phyloP scores from a whole-genome alignment of 2,797 vertebrate genomes.

The Danio aesculapii region DNA sequence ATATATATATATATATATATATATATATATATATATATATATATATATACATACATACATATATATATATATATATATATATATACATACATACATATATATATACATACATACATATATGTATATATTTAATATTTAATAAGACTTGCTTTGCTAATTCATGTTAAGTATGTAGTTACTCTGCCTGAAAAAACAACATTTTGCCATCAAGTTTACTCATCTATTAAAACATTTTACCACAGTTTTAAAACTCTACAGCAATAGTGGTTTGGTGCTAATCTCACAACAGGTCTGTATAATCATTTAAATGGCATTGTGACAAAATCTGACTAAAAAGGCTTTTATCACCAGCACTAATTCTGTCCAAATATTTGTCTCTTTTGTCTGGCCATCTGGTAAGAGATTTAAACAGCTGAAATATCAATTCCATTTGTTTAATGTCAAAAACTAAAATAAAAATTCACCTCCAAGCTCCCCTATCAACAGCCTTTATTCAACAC shows the following conservation, averaged over 20 bases:
- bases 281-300: constrained; percentile 14
- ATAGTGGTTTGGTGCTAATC: background rate
- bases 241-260: background rate
- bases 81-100: no score
- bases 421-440: background rate
- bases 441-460: background rate
- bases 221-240: background rate
- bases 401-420: background rate
- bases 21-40: no score
- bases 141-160: constrained; percentile 72
- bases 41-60: no score
- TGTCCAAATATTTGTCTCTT: constrained; percentile 16
- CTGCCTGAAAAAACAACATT: constrained; percentile 46
- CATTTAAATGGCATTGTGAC: constrained; percentile 23
- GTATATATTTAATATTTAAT: no score
- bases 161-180: constrained; percentile 61
- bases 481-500: background rate
- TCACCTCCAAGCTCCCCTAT: background rate
- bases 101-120: no score
- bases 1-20: no score
- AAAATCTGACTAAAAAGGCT: constrained; percentile 5
- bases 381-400: constrained; percentile 20
- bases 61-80: no score
- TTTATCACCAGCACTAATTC: constrained; percentile 16
- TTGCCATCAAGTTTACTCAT: background rate